Evolutionary conservation across 1,140 invertebrate genomes (phyloP).

Genomic region (Hylaeus volcanicus): DNA sequence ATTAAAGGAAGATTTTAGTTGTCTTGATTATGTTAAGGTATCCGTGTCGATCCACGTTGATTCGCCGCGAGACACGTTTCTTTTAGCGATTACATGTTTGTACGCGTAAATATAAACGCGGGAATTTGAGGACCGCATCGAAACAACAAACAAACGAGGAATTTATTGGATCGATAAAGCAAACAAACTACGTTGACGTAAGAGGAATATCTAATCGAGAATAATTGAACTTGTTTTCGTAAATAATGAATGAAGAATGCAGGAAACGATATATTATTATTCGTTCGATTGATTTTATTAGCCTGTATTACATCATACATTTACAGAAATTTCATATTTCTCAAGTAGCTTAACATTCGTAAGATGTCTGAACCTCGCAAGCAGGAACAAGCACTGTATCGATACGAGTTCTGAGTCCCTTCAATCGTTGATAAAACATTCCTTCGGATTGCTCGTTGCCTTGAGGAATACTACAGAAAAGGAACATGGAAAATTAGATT

Average conservation of each 20-base stretch:
- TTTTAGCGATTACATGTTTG: not conserved
- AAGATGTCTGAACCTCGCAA: conserved; percentile 15
- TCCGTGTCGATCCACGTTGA: not conserved
- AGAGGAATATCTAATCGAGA: too few species aligned
- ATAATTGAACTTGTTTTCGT: too few species aligned
- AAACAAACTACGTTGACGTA: too few species aligned
- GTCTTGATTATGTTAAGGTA: not conserved
- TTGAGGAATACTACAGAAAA: not conserved
- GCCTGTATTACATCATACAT: not conserved
- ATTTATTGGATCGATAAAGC: too few species aligned
- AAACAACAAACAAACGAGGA: too few species aligned
- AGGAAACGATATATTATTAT: not conserved
- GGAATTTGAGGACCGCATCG: too few species aligned
- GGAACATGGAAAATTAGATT: not conserved
- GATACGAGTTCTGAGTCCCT: conserved; percentile 30
- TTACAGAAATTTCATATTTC: not conserved
- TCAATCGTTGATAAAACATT: conserved; percentile 15
- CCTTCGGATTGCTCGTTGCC: not conserved
- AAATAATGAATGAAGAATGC: too few species aligned
- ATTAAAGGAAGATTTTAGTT: conserved; percentile 34
- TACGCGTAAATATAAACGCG: not conserved
- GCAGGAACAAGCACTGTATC: conserved; percentile 51
- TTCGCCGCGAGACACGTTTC: conserved; percentile 24
- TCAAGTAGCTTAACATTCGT: not conserved
- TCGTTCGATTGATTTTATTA: not conserved